phyloP scores from a whole-genome alignment of 2,797 vertebrate species.

The Sebastes minor region DNA sequence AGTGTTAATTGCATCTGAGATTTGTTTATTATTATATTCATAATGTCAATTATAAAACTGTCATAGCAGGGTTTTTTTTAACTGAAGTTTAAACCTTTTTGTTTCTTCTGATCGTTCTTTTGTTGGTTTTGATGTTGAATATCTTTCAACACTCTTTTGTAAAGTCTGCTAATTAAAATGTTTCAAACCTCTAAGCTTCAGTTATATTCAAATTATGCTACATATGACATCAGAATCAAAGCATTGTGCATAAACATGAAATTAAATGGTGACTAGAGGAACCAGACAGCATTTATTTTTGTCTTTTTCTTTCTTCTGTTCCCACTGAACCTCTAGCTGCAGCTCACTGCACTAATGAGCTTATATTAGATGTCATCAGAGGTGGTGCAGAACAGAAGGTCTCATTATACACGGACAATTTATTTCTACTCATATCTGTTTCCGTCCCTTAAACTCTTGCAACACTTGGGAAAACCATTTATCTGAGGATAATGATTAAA shows the following conservation, averaged over 20 bases:
- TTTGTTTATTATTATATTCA: neutral
- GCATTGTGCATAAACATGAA: neutral
- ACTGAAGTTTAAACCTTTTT: neutral
- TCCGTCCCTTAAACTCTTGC: conserved; percentile 10
- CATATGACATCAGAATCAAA: neutral
- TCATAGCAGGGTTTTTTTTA: neutral
- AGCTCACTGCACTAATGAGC: conserved; percentile 8
- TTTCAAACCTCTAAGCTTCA: neutral
- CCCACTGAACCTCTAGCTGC: neutral
- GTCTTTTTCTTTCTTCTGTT: neutral
- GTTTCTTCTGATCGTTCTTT: neutral
- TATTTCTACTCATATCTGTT: conserved; percentile 22
- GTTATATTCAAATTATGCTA: neutral
- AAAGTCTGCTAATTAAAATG: neutral
- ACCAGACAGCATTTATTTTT: neutral
- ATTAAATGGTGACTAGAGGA: neutral
- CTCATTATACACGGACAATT: conserved; percentile 27
- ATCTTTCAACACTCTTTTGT: neutral
- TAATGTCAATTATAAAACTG: neutral
- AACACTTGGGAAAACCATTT: conserved; percentile 15
- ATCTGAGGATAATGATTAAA: conserved; percentile 24
- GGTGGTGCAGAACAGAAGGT: conserved; percentile 31
- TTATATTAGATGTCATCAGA: conserved; percentile 17
- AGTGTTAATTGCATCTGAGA: neutral
- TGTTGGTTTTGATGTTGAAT: neutral